Percentiles rank a stretch among this genome's conserved stretches.
Evolutionary conservation across 1,140 invertebrate genomes (phyloP).

Genomic region (Macrocentrus cingulum): DNA sequence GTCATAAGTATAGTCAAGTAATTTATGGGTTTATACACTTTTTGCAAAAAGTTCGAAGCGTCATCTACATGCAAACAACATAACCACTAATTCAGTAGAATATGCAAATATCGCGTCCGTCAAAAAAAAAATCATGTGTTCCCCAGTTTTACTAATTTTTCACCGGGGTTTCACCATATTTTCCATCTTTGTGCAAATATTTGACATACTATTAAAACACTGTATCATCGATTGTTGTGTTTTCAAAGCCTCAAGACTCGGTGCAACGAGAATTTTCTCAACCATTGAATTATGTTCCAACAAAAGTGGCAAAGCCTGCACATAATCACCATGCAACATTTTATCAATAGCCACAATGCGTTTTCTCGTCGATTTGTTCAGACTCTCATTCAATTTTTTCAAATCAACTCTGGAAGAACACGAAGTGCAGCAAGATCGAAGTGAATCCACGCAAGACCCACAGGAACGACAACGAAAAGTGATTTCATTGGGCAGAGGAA

Average conservation of each 20-base stretch:
- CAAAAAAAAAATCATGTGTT: too few relatives aligned
- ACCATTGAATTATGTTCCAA: slow-evolving; percentile 44
- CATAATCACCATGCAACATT: slow-evolving; percentile 49
- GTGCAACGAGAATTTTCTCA: slow-evolving; percentile 41
- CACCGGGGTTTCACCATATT: background rate
- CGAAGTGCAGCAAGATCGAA: slow-evolving; percentile 24
- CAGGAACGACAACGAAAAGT: slow-evolving; percentile 36
- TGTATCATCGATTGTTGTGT: slow-evolving; percentile 56
- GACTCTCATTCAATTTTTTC: slow-evolving; percentile 34
- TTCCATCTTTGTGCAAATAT: slow-evolving; percentile 18
- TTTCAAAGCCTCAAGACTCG: slow-evolving; percentile 50
- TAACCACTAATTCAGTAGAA: too few relatives aligned
- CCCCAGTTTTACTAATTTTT: too few relatives aligned
- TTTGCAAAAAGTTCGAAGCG: too few relatives aligned
- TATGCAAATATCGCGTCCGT: too few relatives aligned
- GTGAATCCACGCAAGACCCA: slow-evolving; percentile 7
- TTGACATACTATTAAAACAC: slow-evolving; percentile 49
- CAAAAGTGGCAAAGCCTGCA: slow-evolving; percentile 44
- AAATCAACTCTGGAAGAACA: slow-evolving; percentile 38
- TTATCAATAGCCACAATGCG: slow-evolving; percentile 40
- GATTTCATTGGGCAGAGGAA: slow-evolving; percentile 31
- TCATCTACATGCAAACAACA: too few relatives aligned
- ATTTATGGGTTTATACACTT: too few relatives aligned
- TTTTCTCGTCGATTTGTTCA: slow-evolving; percentile 43
- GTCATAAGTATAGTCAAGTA: too few relatives aligned